These are phyloP conservation scores for Plectus sambesii DNA, from an alignment of 1,140 invertebrate species.

Conservation along the genomic window DNA sequence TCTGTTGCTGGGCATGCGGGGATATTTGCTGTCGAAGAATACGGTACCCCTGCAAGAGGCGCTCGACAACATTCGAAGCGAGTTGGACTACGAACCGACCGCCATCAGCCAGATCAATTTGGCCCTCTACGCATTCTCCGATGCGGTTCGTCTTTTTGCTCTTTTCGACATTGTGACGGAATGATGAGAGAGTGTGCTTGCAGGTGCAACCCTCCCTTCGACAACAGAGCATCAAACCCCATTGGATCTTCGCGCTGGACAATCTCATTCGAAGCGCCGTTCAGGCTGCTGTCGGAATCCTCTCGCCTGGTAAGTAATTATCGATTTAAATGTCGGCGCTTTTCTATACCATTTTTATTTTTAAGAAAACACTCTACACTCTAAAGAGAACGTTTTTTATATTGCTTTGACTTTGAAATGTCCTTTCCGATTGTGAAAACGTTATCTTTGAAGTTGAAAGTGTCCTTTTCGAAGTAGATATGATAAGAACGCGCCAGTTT, in stretches of 20 bases:
- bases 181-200: slow-evolving; percentile 12
- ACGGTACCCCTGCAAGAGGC: slow-evolving; percentile 58
- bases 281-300: slow-evolving; percentile 76
- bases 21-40: slow-evolving; percentile 68
- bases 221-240: slow-evolving; percentile 86
- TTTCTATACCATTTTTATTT: slow-evolving; percentile 3
- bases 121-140: slow-evolving; percentile 79
- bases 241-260: slow-evolving; percentile 99
- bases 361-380: too few species aligned
- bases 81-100: slow-evolving; percentile 67
- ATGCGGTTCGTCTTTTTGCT: slow-evolving; percentile 52
- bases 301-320: slow-evolving; percentile 63
- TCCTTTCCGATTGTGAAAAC: too few species aligned
- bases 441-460: too few species aligned
- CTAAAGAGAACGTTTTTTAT: background rate
- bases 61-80: slow-evolving; percentile 65
- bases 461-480: background rate
- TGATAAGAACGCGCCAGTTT: background rate
- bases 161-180: slow-evolving; percentile 3
- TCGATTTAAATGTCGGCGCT: slow-evolving; percentile 8
- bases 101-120: slow-evolving; percentile 80
- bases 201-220: slow-evolving; percentile 74
- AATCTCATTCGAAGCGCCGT: slow-evolving; percentile 79
- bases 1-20: slow-evolving; percentile 64
- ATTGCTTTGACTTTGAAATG: too few species aligned